These are phyloP conservation scores for Pipistrellus pipistrellus DNA, from an alignment of 2,797 vertebrate species.

Conservation along the genomic window DNA sequence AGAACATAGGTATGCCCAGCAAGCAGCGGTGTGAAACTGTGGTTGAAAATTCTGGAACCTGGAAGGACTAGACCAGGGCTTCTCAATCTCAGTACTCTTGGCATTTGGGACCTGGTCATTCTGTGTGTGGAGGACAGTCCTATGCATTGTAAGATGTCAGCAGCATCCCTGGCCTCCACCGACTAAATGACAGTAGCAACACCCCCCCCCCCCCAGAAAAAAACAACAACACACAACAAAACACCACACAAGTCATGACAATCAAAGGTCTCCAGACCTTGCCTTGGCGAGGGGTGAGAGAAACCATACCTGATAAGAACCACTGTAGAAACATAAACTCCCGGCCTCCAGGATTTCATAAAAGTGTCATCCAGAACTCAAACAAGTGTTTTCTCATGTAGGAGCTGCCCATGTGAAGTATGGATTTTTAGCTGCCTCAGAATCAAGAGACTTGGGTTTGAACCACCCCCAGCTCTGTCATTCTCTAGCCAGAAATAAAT, in stretches of 20 bases:
- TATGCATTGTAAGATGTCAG: background rate
- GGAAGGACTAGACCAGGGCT: background rate
- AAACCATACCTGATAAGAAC: background rate
- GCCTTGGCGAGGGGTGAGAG: background rate
- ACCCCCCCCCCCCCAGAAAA: too few relatives aligned
- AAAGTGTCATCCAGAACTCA: background rate
- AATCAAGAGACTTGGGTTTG: conserved; percentile 3
- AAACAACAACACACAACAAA: too few relatives aligned
- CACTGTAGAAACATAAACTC: background rate
- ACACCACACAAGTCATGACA: background rate
- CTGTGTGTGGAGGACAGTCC: background rate
- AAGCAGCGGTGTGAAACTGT: background rate
- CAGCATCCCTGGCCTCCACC: background rate
- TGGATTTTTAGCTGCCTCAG: background rate
- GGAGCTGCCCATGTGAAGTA: background rate
- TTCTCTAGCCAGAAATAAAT: conserved; percentile 24
- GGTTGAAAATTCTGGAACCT: background rate
- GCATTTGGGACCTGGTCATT: background rate
- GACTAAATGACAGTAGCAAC: too few relatives aligned
- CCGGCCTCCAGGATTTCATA: background rate
- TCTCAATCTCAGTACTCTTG: background rate
- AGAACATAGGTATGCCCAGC: background rate
- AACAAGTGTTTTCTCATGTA: background rate
- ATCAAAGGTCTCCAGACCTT: background rate
- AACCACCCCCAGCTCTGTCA: background rate